These are phyloP conservation scores for Oxyura jamaicensis DNA, from an alignment of 2,113 vertebrate genomes.

Conservation along the genomic window DNA sequence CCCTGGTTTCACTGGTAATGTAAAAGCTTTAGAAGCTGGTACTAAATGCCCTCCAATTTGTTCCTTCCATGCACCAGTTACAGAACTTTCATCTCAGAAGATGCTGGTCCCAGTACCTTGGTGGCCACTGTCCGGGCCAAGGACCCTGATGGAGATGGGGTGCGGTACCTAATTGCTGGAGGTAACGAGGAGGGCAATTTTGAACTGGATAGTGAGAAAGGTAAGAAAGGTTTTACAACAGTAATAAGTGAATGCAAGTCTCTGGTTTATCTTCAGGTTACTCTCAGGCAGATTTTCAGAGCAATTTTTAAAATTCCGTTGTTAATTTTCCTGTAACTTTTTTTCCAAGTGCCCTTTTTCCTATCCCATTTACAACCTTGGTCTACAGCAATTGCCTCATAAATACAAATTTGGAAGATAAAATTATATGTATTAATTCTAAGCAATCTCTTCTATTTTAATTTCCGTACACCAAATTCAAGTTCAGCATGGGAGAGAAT, in stretches of 20 bases:
- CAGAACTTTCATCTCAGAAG: conserved; percentile 89
- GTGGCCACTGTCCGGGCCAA: conserved; percentile 88
- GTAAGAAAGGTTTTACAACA: conserved; percentile 55
- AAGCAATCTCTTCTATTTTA: not conserved
- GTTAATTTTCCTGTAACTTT: not conserved
- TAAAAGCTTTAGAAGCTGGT: not conserved
- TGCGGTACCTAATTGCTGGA: conserved; percentile 86
- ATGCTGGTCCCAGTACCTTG: conserved; percentile 87
- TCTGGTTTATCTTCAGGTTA: not conserved
- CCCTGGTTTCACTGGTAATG: not conserved
- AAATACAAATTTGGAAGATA: not conserved
- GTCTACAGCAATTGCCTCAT: not conserved
- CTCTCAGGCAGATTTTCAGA: not conserved
- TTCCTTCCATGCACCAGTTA: conserved; percentile 74
- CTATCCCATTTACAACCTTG: not conserved
- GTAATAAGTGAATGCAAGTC: not conserved
- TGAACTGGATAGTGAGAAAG: conserved; percentile 88
- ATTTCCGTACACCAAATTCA: not conserved
- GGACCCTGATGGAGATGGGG: conserved; percentile 87
- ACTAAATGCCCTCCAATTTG: not conserved
- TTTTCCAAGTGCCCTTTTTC: not conserved
- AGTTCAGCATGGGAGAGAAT: not conserved
- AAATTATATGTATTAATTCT: not conserved
- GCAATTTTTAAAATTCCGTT: not conserved
- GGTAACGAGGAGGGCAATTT: conserved; percentile 92